Percentiles rank a stretch among this genome's conserved stretches.
These are phyloP conservation scores for Naso thynnoides DNA, from an alignment of 2,797 vertebrate species.

Conservation along the genomic window DNA sequence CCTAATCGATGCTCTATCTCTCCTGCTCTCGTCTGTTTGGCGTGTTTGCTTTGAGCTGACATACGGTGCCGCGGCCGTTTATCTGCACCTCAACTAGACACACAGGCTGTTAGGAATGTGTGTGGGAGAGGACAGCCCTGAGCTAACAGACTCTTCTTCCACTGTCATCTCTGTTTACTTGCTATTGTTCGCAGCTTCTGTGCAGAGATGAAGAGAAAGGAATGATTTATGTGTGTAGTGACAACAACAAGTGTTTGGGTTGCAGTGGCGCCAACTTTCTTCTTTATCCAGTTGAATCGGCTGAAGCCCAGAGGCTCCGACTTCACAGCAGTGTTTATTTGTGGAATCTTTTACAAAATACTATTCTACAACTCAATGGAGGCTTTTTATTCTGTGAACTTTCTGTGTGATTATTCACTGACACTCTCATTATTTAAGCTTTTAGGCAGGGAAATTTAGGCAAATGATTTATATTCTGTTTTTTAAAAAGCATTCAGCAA, in stretches of 20 bases:
- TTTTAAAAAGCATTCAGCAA: conserved; percentile 18
- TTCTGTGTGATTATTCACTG: conserved; percentile 12
- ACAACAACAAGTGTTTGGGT: conserved; percentile 74
- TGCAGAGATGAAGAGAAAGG: conserved; percentile 63
- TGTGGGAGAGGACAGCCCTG: conserved; percentile 64
- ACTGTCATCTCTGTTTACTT: conserved; percentile 71
- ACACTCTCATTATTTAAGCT: conserved; percentile 4
- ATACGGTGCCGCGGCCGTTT: conserved; percentile 58
- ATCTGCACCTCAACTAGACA: conserved; percentile 68
- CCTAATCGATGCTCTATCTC: conserved; percentile 40
- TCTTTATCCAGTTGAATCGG: conserved; percentile 50
- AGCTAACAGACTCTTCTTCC: conserved; percentile 66
- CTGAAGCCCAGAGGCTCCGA: conserved; percentile 32
- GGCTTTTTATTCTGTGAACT: conserved; percentile 12
- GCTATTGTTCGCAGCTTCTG: conserved; percentile 76
- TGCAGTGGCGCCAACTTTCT: conserved; percentile 61
- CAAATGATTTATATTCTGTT: conserved; percentile 8
- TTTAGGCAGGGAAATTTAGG: not conserved
- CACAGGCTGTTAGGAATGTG: conserved; percentile 63
- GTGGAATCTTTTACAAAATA: conserved; percentile 22
- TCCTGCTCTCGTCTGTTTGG: conserved; percentile 47
- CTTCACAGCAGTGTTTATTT: conserved; percentile 23
- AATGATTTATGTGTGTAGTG: conserved; percentile 72
- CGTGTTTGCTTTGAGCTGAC: conserved; percentile 76
- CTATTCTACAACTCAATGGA: conserved; percentile 13